Conservation (phyloP, 2,113 vertebrate species). For the Thinocorus orbignyianus region DNA sequence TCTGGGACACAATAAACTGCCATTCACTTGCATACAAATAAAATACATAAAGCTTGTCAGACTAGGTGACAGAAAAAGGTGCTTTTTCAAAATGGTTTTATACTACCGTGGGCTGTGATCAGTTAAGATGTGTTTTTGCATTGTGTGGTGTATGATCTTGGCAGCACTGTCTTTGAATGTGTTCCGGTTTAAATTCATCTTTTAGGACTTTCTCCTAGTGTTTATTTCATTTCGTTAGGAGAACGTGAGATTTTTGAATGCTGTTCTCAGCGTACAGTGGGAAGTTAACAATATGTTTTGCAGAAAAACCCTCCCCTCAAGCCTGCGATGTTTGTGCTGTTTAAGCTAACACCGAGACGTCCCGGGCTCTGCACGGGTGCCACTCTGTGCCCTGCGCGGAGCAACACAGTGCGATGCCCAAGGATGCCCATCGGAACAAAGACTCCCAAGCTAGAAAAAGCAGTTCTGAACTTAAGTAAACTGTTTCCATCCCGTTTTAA, state of each 20-base stretch:
- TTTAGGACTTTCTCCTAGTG: not conserved
- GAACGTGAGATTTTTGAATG: not conserved
- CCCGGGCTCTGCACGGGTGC: rapidly evolving
- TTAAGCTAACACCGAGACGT: not conserved
- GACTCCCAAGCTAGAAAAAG: not conserved
- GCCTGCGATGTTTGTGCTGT: not conserved
- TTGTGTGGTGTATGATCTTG: not conserved
- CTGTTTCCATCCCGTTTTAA: not conserved
- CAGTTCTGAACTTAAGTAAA: not conserved
- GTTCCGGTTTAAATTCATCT: not conserved
- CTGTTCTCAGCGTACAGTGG: not conserved
- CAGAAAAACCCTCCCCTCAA: not conserved
- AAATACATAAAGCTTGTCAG: slow-evolving; percentile 71
- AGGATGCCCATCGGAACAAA: not conserved
- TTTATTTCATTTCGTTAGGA: not conserved
- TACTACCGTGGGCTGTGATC: not conserved
- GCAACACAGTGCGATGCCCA: not conserved
- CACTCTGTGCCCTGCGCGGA: rapidly evolving
- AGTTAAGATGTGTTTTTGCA: not conserved
- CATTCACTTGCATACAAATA: slow-evolving; percentile 72
- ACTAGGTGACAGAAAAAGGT: slow-evolving; percentile 47
- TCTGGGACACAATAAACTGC: slow-evolving; percentile 69
- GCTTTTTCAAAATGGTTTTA: slow-evolving; percentile 45
- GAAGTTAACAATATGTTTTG: not conserved
- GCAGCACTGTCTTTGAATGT: slow-evolving; percentile 2